Percentiles rank a stretch among this genome's conserved stretches.
Evolutionary conservation across 2,113 vertebrate species (phyloP).

Genomic region (Limnothrissa miodon): DNA sequence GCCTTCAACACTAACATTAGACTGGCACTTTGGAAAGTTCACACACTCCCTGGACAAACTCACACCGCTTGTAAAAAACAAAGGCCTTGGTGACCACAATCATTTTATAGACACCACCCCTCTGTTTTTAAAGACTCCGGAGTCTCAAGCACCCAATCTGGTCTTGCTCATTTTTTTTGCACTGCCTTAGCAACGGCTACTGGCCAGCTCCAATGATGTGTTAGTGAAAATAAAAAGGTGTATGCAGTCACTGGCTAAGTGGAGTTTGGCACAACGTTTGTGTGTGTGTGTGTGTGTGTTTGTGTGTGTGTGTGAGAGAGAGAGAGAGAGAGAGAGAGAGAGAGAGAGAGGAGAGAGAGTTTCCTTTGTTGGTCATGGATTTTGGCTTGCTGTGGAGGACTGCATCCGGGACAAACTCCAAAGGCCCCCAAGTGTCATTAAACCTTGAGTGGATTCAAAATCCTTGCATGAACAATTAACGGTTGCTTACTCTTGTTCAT

Average conservation of each 20-base stretch:
- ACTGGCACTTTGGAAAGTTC: slow-evolving; percentile 24
- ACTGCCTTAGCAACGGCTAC: slow-evolving; percentile 29
- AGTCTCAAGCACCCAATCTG: background rate
- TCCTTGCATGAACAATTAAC: background rate
- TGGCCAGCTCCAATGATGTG: slow-evolving; percentile 21
- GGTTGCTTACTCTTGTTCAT: background rate
- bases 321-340: no score
- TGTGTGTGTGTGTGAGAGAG: no score
- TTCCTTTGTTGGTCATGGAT: slow-evolving; percentile 33
- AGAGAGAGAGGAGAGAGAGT: slow-evolving; percentile 20
- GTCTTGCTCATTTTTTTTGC: slow-evolving; percentile 25
- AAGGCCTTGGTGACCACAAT: background rate
- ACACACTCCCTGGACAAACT: slow-evolving; percentile 19
- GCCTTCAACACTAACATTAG: slow-evolving; percentile 27
- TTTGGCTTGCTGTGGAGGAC: slow-evolving; percentile 21
- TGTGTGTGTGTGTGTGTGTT: no score
- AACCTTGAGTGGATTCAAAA: background rate
- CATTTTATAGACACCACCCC: slow-evolving; percentile 25
- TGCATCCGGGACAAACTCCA: slow-evolving; percentile 31
- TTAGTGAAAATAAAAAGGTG: slow-evolving; percentile 40
- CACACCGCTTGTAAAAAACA: slow-evolving; percentile 21
- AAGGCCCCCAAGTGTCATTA: slow-evolving; percentile 29
- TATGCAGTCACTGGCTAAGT: slow-evolving; percentile 18
- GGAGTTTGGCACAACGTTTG: slow-evolving; percentile 20
- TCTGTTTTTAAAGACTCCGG: slow-evolving; percentile 26